phyloP scores from a whole-genome alignment of 2,113 vertebrate species.

The Nannobrachium achirus region DNA sequence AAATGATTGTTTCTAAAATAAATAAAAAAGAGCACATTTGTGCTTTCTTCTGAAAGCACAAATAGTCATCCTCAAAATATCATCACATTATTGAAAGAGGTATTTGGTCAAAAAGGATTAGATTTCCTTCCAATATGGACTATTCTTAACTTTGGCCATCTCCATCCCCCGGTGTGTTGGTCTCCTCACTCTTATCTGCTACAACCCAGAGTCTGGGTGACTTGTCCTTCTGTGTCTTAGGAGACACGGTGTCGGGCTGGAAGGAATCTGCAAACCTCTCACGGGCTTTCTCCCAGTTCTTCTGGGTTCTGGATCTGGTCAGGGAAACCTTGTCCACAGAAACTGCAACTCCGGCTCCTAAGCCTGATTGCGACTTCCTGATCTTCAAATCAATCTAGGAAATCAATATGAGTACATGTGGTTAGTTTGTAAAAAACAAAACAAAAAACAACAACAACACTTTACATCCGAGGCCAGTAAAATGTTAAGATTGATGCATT shows the following conservation, averaged over 20 bases:
- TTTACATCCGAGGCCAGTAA: background rate
- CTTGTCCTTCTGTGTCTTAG: constrained; percentile 42
- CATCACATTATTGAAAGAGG: too few relatives aligned
- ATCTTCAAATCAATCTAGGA: constrained; percentile 89
- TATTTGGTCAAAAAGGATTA: too few relatives aligned
- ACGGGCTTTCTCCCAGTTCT: constrained; percentile 96
- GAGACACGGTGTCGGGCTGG: constrained; percentile 46
- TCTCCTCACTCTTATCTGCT: constrained; percentile 42
- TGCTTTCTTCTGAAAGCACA: too few relatives aligned
- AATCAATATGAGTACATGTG: background rate
- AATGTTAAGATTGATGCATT: background rate
- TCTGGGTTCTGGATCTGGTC: constrained; percentile 84
- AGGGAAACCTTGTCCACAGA: constrained; percentile 84
- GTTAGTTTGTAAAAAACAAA: background rate
- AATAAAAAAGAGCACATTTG: too few relatives aligned
- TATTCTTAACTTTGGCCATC: constrained; percentile 27
- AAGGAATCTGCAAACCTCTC: constrained; percentile 91
- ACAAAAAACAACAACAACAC: background rate
- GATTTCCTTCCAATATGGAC: too few relatives aligned
- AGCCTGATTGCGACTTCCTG: constrained; percentile 86
- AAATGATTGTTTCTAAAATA: too few relatives aligned
- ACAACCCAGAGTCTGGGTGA: constrained; percentile 66
- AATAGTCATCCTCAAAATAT: too few relatives aligned
- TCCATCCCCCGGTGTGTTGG: background rate
- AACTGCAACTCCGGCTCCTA: constrained; percentile 81